Evolutionary conservation across 2,113 vertebrate genomes (phyloP), one percentile per base, ranked within the genome.

Genomic region (Nothoprocta perdicaria): DNA sequence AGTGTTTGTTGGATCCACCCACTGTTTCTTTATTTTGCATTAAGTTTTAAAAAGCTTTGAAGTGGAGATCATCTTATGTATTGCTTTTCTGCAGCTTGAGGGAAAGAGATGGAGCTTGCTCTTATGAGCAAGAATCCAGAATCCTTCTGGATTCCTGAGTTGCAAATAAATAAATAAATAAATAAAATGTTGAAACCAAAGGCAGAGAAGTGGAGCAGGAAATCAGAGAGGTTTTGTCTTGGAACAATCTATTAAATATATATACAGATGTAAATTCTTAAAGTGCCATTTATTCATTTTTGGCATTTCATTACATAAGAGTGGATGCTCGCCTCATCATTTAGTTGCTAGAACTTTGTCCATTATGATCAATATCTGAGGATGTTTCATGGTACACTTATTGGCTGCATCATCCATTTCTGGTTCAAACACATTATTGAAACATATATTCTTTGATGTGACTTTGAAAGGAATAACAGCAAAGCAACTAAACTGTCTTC

Each of bases 341-440:
- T 76, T 71, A 74, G 16, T 55, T 62, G 21, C 10, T 74, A 22
- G 10, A 16, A 33, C 40, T 80, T 73, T 86, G 48, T 33, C 50
- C 50, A 68, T 72, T 81, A 21, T 61, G 23, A 18, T 82, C 17
- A 62, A 3, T 62, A 75, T 69, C 72, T 82, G 23, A 87, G 26
- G 80, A 58, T 0, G 0, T 43, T 19, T 92, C 85, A 62, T 0
- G 0, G 33, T 16, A 60, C 6, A 27, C 87, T 21, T 8, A 35
- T 31, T 69, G 69, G 45, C 53, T 76, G 40, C 75, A 61, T 89
- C 46, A 80, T 67, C 24, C 33, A 24, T 57, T 21, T 26, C 16
- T 38, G 15, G 7, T 77, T 82, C 55, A 89, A 50, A 80, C 12
- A 38, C 2, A 6, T 46, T 73, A 48, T 31, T 29, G n/a, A 81